Percentiles rank a stretch among this genome's conserved stretches.
These are phyloP conservation scores for Bhutanitis thaidina DNA, from an alignment of 2,888 invertebrate genomes.

Conservation along the genomic window DNA sequence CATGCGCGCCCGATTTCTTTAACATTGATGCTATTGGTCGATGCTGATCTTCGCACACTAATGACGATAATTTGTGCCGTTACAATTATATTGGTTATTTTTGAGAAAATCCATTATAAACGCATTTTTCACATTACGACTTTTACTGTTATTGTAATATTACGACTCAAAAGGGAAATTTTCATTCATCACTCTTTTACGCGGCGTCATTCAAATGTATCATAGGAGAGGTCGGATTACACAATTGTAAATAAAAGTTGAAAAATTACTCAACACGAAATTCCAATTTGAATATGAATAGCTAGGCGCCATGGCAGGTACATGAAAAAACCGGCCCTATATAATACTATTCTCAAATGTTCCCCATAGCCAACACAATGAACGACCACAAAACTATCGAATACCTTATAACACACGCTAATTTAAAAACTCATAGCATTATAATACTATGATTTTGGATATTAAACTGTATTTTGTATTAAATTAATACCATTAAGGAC, in stretches of 20 bases:
- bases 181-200: conserved; percentile 55
- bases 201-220: conserved; percentile 48
- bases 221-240: conserved; percentile 57
- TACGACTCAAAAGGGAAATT: conserved; percentile 33
- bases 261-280: conserved; percentile 72
- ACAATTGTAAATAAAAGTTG: conserved; percentile 70
- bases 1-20: conserved; percentile 16
- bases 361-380: conserved; percentile 67
- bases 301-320: conserved; percentile 76
- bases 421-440: conserved; percentile 58
- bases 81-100: conserved; percentile 10
- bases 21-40: conserved; percentile 33
- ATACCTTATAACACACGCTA: conserved; percentile 69
- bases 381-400: conserved; percentile 56
- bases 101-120: conserved; percentile 4
- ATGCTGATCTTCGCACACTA: conserved; percentile 20
- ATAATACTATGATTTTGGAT: conserved; percentile 9
- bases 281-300: conserved; percentile 76
- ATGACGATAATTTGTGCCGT: conserved; percentile 19
- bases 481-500: too few relatives aligned
- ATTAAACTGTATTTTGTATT: neutral
- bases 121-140: neutral
- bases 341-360: conserved; percentile 74
- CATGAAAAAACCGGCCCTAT: conserved; percentile 74
- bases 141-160: conserved; percentile 44